These are phyloP conservation scores for Lacanobia wlatinum DNA, from an alignment of 2,888 invertebrate species.

Conservation along the genomic window DNA sequence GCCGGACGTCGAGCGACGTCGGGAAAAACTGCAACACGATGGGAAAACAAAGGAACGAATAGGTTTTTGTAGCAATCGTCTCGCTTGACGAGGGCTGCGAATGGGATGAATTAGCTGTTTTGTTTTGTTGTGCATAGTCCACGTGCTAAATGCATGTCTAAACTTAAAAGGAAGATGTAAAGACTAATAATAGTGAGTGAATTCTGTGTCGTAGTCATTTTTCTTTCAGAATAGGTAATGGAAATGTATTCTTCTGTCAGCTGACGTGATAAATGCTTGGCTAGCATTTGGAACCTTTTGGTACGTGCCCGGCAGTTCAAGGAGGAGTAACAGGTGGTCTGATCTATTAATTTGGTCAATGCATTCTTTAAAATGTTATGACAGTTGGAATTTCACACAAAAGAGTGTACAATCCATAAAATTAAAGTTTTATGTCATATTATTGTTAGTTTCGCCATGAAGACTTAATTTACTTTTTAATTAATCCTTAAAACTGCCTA, in stretches of 20 bases:
- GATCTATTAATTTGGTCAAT: slow-evolving; percentile 22
- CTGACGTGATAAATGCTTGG: slow-evolving; percentile 58
- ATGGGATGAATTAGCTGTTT: slow-evolving; percentile 74
- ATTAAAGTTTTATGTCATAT: not conserved
- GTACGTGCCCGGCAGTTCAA: slow-evolving; percentile 18
- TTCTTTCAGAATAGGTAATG: slow-evolving; percentile 49
- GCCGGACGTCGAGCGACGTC: slow-evolving; percentile 40
- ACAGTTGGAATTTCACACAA: not conserved
- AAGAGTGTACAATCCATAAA: not conserved
- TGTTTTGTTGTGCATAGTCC: slow-evolving; percentile 62
- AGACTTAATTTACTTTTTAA: too few relatives aligned
- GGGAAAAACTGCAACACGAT: slow-evolving; percentile 68
- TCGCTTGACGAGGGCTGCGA: slow-evolving; percentile 59
- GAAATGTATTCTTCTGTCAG: slow-evolving; percentile 59
- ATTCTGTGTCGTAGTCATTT: slow-evolving; percentile 22
- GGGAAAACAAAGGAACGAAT: slow-evolving; percentile 69
- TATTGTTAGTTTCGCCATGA: not conserved
- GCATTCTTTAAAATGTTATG: slow-evolving; percentile 1
- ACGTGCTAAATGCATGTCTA: slow-evolving; percentile 52
- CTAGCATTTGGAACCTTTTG: slow-evolving; percentile 26
- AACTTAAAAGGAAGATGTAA: slow-evolving; percentile 20
- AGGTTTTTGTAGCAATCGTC: slow-evolving; percentile 71
- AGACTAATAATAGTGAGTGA: slow-evolving; percentile 38
- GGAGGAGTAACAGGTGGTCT: slow-evolving; percentile 48
- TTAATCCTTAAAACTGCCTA: too few relatives aligned